Evolutionary conservation across 2,888 invertebrate genomes (phyloP), one percentile per base, ranked within the genome.

Genomic region (Microplitis deprimator): DNA sequence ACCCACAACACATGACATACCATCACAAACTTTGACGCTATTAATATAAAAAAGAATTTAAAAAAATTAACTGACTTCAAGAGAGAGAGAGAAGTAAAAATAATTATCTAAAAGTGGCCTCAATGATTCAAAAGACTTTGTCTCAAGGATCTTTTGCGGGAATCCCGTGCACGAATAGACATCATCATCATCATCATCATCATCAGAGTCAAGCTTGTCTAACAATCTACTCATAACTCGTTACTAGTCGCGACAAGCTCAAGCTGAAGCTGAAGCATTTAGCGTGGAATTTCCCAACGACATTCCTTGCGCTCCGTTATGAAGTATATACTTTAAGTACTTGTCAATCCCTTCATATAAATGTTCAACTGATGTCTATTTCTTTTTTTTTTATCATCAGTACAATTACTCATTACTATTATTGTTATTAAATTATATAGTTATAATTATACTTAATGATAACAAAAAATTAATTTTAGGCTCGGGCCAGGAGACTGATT

Each of bases 61-160:
- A 29, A 20, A 29, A 29, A 29, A 29, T 29, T 29, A 29, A 29
- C 29, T 29, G 29, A 29, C 29, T 29, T 29, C 3, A 29, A 29
- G 29, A 29, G 29, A 29, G 29, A 29, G 29, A 29, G 29, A 29
- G 29, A 29, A 29, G 29, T 3, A 29, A 5, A 50, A 50, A 13
- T 50, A 50, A 29, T 65, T 39, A 50, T 20, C 29, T 68, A 69
- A 13, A 50, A 69, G 59, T 69, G 59, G 10, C 20, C 39, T 13
- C 8, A 60, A 70, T 13, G 6, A n/a, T 50, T 29, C 13, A 70
- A 60, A 29, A 70, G 17, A 41, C 41, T 17, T 17, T 59, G 60
- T 70, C 59, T 29, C 70, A 70, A 70, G 60, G 59, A 29, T 20
- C 29, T 40, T 68, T 68, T 6, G 20, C 29, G 59, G 59, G 60